phyloP scores from a whole-genome alignment of 2,888 invertebrate species.

The Cactoblastis cactorum region DNA sequence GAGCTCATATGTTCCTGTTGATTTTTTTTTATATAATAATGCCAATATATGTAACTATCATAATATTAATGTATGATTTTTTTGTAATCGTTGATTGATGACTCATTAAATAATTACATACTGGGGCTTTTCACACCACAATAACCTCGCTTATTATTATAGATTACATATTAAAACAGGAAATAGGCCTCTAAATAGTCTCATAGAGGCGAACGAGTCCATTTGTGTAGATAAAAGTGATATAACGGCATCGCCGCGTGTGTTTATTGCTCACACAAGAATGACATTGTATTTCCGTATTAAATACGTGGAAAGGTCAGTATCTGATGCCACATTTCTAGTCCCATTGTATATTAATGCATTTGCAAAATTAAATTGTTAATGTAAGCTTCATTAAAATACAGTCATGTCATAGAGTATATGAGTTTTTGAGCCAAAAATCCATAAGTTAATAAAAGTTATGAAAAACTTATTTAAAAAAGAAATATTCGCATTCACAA shows the following conservation, averaged over 20 bases:
- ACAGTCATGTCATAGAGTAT: neutral
- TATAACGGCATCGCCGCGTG: conserved; percentile 12
- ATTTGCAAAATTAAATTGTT: neutral
- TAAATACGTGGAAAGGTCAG: conserved; percentile 24
- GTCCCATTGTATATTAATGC: neutral
- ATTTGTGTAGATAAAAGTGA: conserved; percentile 5
- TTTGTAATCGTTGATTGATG: neutral
- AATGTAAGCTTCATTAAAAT: too few species aligned
- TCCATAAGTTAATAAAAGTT: neutral
- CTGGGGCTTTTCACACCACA: neutral
- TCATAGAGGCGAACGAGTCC: conserved; percentile 22
- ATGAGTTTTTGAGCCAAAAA: neutral
- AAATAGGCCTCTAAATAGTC: conserved; percentile 14
- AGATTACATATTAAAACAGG: conserved; percentile 16
- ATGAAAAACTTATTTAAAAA: neutral
- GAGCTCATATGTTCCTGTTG: neutral
- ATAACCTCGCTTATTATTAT: conserved; percentile 1
- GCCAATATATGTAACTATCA: too few species aligned
- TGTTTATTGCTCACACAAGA: conserved; percentile 21
- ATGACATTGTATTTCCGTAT: conserved; percentile 24
- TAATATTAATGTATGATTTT: too few species aligned
- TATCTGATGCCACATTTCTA: conserved; percentile 7
- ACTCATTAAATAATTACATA: neutral
- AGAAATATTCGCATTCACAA: too few species aligned
- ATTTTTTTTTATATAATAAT: neutral